Evolutionary conservation across 2,113 vertebrate species (phyloP).

Genomic region (Poecilia latipinna): DNA sequence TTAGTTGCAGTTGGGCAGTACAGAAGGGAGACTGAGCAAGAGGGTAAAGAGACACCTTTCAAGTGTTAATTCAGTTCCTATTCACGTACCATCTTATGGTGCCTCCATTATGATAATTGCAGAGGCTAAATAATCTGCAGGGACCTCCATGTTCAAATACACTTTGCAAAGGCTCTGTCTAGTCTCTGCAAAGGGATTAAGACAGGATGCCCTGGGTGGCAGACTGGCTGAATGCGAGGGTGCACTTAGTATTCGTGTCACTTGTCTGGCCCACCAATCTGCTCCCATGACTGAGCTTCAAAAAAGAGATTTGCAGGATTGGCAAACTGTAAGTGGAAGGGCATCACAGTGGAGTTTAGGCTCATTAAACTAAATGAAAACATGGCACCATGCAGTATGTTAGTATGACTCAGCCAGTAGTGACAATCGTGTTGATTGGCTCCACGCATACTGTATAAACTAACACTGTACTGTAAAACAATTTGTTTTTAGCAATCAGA

Average conservation of each 20-base stretch:
- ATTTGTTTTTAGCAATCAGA: constrained; percentile 18
- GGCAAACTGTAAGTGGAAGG: constrained; percentile 44
- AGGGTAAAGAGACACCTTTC: constrained; percentile 54
- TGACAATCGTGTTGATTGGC: constrained; percentile 38
- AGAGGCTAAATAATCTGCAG: constrained; percentile 71
- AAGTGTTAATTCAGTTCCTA: constrained; percentile 66
- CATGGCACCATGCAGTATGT: constrained; percentile 27
- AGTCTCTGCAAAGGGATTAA: constrained; percentile 71
- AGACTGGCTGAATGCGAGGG: constrained; percentile 61
- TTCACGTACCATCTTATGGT: constrained; percentile 65
- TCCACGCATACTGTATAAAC: constrained; percentile 25
- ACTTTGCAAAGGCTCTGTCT: constrained; percentile 60
- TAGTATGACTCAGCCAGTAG: constrained; percentile 31
- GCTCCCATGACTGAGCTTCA: constrained; percentile 59
- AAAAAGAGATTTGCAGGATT: constrained; percentile 50
- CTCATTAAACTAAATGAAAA: constrained; percentile 48
- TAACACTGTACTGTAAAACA: constrained; percentile 3
- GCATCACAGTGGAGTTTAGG: constrained; percentile 25
- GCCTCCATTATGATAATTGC: constrained; percentile 79
- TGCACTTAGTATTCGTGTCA: constrained; percentile 73
- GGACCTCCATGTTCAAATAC: constrained; percentile 63
- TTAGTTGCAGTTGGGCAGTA: constrained; percentile 30
- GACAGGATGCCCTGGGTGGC: constrained; percentile 66
- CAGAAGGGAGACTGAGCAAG: constrained; percentile 7
- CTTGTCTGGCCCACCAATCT: constrained; percentile 61